These are phyloP conservation scores for Pherbina coryleti DNA, from an alignment of 2,888 invertebrate species.

Conservation along the genomic window DNA sequence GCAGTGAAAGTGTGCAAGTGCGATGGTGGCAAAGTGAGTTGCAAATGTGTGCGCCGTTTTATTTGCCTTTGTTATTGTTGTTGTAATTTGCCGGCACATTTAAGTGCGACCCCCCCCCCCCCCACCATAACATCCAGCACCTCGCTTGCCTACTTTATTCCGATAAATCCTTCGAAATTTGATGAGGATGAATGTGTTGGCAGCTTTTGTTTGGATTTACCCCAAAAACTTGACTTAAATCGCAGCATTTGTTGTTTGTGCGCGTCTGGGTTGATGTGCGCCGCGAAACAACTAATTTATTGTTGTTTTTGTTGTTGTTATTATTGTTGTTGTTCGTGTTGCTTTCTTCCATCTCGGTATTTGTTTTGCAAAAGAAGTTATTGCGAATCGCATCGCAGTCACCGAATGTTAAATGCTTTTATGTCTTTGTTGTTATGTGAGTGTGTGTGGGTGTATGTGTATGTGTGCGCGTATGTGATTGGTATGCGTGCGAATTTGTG, in stretches of 20 bases:
- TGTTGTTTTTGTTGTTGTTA: conserved; percentile 18
- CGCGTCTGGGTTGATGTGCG: neutral
- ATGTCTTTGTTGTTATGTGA: too few species aligned
- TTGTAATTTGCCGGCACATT: neutral
- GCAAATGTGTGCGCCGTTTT: neutral
- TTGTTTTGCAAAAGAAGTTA: conserved; percentile 51
- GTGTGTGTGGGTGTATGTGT: neutral
- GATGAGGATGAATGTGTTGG: conserved; percentile 50
- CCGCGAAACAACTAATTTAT: conserved; percentile 34
- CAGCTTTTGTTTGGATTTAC: conserved; percentile 8
- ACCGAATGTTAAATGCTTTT: neutral
- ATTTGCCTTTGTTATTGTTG: neutral
- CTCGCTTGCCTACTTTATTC: conserved; percentile 26
- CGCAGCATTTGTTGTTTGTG: neutral
- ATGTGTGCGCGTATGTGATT: neutral
- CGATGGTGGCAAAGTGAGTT: neutral
- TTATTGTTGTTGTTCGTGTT: too few species aligned
- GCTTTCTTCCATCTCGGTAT: conserved; percentile 38
- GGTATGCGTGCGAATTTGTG: neutral
- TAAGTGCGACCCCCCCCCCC: too few species aligned
- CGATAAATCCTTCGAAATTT: conserved; percentile 50
- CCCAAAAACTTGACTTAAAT: neutral
- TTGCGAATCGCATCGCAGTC: conserved; percentile 42
- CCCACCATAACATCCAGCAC: neutral
- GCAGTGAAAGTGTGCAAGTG: neutral